These are phyloP conservation scores for Euura lappo DNA, from an alignment of 1,140 invertebrate genomes.

Conservation along the genomic window DNA sequence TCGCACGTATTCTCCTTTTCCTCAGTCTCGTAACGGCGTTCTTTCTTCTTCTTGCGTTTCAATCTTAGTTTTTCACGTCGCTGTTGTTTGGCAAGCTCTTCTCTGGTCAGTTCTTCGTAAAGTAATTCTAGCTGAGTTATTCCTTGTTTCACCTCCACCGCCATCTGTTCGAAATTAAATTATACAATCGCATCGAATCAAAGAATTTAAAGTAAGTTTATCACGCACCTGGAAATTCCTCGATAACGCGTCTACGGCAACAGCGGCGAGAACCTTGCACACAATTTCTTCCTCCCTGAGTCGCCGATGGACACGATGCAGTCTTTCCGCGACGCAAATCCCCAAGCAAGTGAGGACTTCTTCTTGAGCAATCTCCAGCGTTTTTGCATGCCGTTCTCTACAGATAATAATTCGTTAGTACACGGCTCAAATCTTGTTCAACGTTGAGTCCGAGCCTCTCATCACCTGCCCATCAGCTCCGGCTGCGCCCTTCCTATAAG, in stretches of 20 bases:
- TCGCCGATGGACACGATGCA: constrained; percentile 84
- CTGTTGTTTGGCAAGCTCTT: constrained; percentile 83
- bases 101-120: constrained; percentile 81
- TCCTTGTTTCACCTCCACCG: constrained; percentile 87
- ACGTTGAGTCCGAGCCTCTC: background rate
- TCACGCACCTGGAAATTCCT: constrained; percentile 77
- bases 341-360: constrained; percentile 93
- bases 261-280: constrained; percentile 87
- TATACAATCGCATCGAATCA: background rate
- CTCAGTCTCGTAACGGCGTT: constrained; percentile 58
- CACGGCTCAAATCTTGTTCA: background rate
- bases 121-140: constrained; percentile 84
- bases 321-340: constrained; percentile 87
- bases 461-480: constrained; percentile 79
- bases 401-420: too few species aligned
- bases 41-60: constrained; percentile 85
- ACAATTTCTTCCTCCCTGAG: constrained; percentile 89
- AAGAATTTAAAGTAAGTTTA: constrained; percentile 16
- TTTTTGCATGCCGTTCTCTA: constrained; percentile 91
- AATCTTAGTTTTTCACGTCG: constrained; percentile 86
- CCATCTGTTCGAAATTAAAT: constrained; percentile 63
- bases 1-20: constrained; percentile 63
- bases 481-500: constrained; percentile 89
- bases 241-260: constrained; percentile 84
- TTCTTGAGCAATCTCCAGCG: constrained; percentile 93